Conservation (phyloP, 2,888 invertebrate species). For the Tachystola acroxantha region DNA sequence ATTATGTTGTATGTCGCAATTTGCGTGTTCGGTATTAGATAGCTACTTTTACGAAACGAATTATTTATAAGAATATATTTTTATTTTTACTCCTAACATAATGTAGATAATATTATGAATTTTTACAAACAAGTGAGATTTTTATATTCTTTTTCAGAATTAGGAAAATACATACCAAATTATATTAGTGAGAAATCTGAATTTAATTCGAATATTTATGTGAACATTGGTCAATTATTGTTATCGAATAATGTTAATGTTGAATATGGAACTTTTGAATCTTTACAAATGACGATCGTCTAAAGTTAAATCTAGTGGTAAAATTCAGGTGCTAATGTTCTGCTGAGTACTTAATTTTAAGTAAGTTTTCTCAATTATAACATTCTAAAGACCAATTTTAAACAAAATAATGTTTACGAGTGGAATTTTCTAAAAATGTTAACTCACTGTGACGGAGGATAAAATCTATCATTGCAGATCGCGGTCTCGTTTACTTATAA, state of each 20-base stretch:
- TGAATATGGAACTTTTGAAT: too few relatives aligned
- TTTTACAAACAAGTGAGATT: conserved; percentile 48
- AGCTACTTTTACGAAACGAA: conserved; percentile 29
- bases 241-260: conserved; percentile 17
- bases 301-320: conserved; percentile 27
- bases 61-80: conserved; percentile 44
- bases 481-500: conserved; percentile 8
- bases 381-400: too few relatives aligned
- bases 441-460: neutral
- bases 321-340: conserved; percentile 40
- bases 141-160: conserved; percentile 17
- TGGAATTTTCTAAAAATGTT: neutral
- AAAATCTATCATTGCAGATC: conserved; percentile 7
- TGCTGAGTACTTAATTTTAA: conserved; percentile 42
- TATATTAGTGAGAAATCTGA: conserved; percentile 11
- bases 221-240: conserved; percentile 9
- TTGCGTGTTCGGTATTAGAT: conserved; percentile 19
- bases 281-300: conserved; percentile 23
- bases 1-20: conserved; percentile 24
- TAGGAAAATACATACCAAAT: conserved; percentile 21
- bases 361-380: too few relatives aligned
- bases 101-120: conserved; percentile 24
- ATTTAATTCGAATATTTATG: conserved; percentile 12
- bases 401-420: too few relatives aligned
- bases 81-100: too few relatives aligned